These are phyloP conservation scores for Solenopsis invicta DNA, from an alignment of 1,140 invertebrate species.

Conservation along the genomic window DNA sequence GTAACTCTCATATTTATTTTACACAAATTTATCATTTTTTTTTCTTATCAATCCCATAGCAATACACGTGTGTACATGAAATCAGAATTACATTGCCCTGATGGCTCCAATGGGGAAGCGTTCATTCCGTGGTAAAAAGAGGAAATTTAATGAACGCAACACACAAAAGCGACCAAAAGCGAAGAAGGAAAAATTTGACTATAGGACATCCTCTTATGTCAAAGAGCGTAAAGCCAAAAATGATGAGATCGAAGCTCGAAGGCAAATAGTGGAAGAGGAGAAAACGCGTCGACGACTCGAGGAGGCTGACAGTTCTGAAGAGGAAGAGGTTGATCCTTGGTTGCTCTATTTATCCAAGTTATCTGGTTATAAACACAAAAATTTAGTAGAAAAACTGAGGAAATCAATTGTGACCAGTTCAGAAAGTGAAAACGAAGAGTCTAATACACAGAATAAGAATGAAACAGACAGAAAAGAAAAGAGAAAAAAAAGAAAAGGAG, in stretches of 20 bases:
- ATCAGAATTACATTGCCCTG: neutral
- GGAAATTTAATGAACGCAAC: slow-evolving; percentile 69
- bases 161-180: slow-evolving; percentile 62
- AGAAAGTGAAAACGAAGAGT: slow-evolving; percentile 78
- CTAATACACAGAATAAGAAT: slow-evolving; percentile 42
- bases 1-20: neutral
- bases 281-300: slow-evolving; percentile 70
- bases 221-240: slow-evolving; percentile 83
- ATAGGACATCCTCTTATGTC: slow-evolving; percentile 80
- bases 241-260: slow-evolving; percentile 83
- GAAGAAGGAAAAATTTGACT: slow-evolving; percentile 83
- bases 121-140: slow-evolving; percentile 69
- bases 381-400: slow-evolving; percentile 53
- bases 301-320: slow-evolving; percentile 74
- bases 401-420: slow-evolving; percentile 67
- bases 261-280: slow-evolving; percentile 78
- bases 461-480: slow-evolving; percentile 48
- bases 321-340: slow-evolving; percentile 87
- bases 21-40: neutral
- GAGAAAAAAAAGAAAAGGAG: slow-evolving; percentile 55
- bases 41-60: neutral
- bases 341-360: slow-evolving; percentile 88
- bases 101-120: slow-evolving; percentile 76
- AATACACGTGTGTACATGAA: neutral
- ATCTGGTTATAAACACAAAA: slow-evolving; percentile 68